phyloP scores from a whole-genome alignment of 2,113 vertebrate genomes.

The Cinclus cinclus region DNA sequence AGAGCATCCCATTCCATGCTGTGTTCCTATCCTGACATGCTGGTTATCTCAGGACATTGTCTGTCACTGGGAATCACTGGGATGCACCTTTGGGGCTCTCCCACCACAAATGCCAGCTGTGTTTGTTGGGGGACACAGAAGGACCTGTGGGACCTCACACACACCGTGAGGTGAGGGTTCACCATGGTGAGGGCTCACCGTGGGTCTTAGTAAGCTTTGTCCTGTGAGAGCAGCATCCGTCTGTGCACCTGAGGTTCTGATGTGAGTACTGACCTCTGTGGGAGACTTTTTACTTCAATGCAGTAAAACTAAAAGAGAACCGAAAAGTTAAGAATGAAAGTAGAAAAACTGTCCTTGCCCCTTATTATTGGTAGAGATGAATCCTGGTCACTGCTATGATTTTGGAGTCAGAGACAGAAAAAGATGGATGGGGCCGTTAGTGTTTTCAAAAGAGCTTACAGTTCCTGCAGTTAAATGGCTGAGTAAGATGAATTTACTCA shows the following conservation, averaged over 20 bases:
- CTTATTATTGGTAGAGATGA: neutral
- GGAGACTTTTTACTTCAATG: neutral
- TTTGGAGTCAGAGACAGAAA: neutral
- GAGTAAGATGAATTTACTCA: neutral
- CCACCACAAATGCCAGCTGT: rapidly evolving
- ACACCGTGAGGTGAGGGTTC: no score
- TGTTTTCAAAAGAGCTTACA: neutral
- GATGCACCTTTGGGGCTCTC: rapidly evolving
- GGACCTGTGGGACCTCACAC: neutral
- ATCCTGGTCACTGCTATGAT: neutral
- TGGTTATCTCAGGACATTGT: neutral
- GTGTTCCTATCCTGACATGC: neutral
- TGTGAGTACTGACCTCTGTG: neutral
- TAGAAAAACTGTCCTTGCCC: rapidly evolving
- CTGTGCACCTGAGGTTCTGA: neutral
- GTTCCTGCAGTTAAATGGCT: neutral
- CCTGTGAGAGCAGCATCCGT: neutral
- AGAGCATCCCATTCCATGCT: rapidly evolving
- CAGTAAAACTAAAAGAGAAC: neutral
- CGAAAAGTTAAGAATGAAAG: neutral
- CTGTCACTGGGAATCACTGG: neutral
- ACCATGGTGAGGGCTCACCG: neutral
- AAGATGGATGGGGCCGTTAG: neutral
- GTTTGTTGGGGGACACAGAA: neutral
- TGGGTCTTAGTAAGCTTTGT: neutral